phyloP scores from a whole-genome alignment of 2,113 vertebrate species.

The Oreocharis arfaki region DNA sequence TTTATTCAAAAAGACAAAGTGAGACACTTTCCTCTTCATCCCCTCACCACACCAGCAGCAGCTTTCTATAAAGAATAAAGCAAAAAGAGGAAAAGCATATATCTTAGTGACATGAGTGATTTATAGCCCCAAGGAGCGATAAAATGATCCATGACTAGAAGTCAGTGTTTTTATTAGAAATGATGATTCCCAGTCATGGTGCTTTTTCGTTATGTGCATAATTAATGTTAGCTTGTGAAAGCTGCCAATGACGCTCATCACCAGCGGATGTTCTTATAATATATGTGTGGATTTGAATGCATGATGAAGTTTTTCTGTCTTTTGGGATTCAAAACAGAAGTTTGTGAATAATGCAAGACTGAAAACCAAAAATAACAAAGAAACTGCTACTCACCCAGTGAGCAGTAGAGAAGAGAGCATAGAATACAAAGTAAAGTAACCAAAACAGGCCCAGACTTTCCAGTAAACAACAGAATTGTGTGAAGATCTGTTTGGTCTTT shows the following conservation, averaged over 20 bases:
- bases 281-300: conserved; percentile 44
- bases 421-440: neutral
- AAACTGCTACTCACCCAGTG: neutral
- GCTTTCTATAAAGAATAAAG: neutral
- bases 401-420: neutral
- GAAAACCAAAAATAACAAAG: conserved; percentile 15
- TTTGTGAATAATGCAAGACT: conserved; percentile 47
- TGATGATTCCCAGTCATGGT: conserved; percentile 28
- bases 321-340: conserved; percentile 30
- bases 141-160: conserved; percentile 55
- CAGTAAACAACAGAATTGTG: neutral
- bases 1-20: neutral
- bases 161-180: conserved; percentile 46
- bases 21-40: neutral
- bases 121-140: conserved; percentile 16
- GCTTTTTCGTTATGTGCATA: conserved; percentile 43
- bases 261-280: conserved; percentile 4
- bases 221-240: conserved; percentile 39
- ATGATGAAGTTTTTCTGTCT: conserved; percentile 28
- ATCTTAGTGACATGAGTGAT: conserved; percentile 33
- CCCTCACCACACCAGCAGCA: neutral
- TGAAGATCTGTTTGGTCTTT: neutral
- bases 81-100: neutral
- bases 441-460: neutral
- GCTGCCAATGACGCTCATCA: conserved; percentile 29